phyloP scores from a whole-genome alignment of 2,113 vertebrate species.

The Apteryx mantelli region DNA sequence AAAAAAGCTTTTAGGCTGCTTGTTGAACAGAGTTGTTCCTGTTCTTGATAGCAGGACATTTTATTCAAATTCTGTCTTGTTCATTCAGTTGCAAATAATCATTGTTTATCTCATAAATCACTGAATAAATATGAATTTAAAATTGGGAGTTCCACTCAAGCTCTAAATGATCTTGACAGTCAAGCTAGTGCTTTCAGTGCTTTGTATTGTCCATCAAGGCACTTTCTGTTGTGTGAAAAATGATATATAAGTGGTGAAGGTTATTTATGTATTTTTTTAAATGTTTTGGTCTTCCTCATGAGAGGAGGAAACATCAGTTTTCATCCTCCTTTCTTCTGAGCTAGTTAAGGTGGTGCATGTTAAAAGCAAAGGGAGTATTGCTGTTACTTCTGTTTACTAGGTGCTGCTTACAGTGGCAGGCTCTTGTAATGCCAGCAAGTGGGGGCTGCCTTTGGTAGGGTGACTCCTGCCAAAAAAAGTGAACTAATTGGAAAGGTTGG shows the following conservation, averaged over 20 bases:
- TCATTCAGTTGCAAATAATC: background rate
- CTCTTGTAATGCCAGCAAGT: background rate
- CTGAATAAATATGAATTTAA: constrained; percentile 8
- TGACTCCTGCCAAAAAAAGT: background rate
- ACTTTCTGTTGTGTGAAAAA: background rate
- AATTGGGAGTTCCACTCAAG: background rate
- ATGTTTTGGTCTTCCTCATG: background rate
- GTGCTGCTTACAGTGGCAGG: background rate
- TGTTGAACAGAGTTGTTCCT: background rate
- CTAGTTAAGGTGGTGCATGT: rapidly evolving
- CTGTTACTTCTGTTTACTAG: background rate
- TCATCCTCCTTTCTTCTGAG: background rate
- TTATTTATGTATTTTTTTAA: background rate
- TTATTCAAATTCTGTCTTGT: background rate
- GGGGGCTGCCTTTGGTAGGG: background rate
- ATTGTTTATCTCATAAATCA: background rate
- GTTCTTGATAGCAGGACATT: background rate
- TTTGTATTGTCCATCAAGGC: rapidly evolving
- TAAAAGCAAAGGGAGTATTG: background rate
- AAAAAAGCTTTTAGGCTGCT: background rate
- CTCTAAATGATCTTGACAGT: background rate
- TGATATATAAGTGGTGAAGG: background rate
- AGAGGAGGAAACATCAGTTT: background rate
- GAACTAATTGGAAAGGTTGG: background rate
- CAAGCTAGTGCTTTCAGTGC: background rate